These are phyloP conservation scores for Cotesia vestalis DNA, from an alignment of 1,140 invertebrate species.

Conservation along the genomic window DNA sequence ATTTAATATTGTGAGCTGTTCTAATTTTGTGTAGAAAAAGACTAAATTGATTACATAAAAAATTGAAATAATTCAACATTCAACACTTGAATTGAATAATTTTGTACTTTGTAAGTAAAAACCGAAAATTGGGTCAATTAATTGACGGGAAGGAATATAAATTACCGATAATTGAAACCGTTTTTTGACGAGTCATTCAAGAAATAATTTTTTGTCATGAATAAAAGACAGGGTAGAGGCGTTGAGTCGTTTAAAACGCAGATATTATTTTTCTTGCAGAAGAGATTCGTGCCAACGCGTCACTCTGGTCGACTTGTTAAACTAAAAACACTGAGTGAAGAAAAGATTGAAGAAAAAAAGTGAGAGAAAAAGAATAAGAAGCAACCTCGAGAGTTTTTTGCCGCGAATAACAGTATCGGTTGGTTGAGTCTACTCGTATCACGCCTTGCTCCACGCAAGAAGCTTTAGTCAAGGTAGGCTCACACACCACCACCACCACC, in stretches of 20 bases:
- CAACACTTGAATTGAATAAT: too few species aligned
- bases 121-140: not conserved
- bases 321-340: slow-evolving; percentile 2
- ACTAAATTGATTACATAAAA: too few species aligned
- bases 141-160: not conserved
- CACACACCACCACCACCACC: not conserved
- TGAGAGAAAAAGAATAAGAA: slow-evolving; percentile 11
- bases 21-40: too few species aligned
- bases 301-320: not conserved
- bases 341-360: not conserved
- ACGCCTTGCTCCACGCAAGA: slow-evolving; percentile 2
- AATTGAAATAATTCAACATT: too few species aligned
- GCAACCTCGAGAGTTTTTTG: slow-evolving; percentile 18
- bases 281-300: slow-evolving; percentile 25
- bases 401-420: slow-evolving; percentile 22
- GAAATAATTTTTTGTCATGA: not conserved
- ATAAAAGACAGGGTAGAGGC: slow-evolving; percentile 6
- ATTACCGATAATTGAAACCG: not conserved
- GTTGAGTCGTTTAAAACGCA: slow-evolving; percentile 18
- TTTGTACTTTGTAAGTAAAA: not conserved
- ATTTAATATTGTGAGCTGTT: too few species aligned
- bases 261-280: slow-evolving; percentile 7
- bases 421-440: slow-evolving; percentile 16
- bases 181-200: not conserved
- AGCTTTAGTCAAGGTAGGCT: slow-evolving; percentile 3